phyloP scores from a whole-genome alignment of 2,888 invertebrate species.

The Chrysomela aeneicollis region DNA sequence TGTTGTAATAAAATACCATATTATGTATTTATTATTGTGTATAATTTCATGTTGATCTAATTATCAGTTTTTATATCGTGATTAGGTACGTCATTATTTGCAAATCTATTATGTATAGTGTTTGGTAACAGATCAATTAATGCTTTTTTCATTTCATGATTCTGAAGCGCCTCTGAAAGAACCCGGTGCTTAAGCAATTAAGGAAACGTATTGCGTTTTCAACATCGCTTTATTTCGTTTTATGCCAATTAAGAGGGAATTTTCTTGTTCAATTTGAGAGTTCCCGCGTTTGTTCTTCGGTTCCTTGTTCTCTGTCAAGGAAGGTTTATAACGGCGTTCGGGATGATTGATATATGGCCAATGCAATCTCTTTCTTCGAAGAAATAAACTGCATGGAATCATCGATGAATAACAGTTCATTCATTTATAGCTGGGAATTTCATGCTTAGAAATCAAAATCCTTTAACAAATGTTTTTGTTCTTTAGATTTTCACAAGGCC shows the following conservation, averaged over 20 bases:
- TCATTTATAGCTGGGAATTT: no score
- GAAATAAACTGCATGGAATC: background rate
- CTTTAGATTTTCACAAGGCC: no score
- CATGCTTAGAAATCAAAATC: no score
- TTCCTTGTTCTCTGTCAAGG: background rate
- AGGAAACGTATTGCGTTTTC: slow-evolving; percentile 26
- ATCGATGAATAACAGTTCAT: background rate
- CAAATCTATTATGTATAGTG: no score
- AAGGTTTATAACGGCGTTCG: background rate
- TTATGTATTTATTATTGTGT: no score
- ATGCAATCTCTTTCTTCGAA: background rate
- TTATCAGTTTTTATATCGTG: no score
- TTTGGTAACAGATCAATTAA: no score
- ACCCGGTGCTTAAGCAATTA: slow-evolving; percentile 26
- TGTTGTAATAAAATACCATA: no score
- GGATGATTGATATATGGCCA: background rate
- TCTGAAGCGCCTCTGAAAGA: slow-evolving; percentile 18
- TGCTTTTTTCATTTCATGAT: no score
- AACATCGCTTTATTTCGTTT: slow-evolving; percentile 20
- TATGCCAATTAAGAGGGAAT: slow-evolving; percentile 25
- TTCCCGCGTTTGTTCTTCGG: background rate
- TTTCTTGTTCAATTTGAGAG: slow-evolving; percentile 6
- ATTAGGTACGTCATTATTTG: no score
- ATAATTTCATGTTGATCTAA: no score
- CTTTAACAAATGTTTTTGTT: no score